A percentile compares a stretch with the other conserved stretches of the same genome.
Evolutionary conservation across 2,113 vertebrate genomes (phyloP).

Genomic region (Herpetotheres cachinnans): DNA sequence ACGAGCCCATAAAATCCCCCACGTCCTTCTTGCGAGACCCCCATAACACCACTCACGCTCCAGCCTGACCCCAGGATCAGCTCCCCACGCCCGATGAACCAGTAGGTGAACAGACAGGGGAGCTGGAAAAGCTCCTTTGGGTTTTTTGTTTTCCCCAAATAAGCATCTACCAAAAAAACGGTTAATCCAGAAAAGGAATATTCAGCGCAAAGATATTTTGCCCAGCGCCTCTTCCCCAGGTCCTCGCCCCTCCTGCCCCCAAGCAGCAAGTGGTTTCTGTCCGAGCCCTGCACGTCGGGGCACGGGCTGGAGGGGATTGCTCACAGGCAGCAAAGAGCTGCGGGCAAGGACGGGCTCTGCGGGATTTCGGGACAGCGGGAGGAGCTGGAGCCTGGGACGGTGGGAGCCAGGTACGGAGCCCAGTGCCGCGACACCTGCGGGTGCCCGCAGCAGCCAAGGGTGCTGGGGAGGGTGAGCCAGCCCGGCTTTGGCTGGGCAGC

Average conservation of each 20-base stretch:
- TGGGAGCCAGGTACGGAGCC: not conserved
- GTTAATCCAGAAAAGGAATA: not conserved
- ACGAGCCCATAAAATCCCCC: not conserved
- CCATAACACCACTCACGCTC: rapidly evolving
- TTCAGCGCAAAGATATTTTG: rapidly evolving
- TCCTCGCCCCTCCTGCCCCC: not conserved
- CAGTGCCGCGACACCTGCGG: rapidly evolving
- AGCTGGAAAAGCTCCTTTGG: not conserved
- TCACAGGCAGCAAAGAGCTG: too few relatives aligned
- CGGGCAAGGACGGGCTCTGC: not conserved
- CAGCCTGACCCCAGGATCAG: not conserved
- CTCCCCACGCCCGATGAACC: rapidly evolving
- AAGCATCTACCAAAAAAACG: not conserved
- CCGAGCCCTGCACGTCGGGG: rapidly evolving
- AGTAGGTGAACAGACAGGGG: not conserved
- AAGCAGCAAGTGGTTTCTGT: not conserved
- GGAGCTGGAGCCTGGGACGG: not conserved
- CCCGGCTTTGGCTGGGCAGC: not conserved
- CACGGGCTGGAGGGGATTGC: not conserved
- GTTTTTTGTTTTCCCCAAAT: not conserved
- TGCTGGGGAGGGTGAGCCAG: not conserved
- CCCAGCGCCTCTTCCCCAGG: not conserved
- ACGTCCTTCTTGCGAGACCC: not conserved
- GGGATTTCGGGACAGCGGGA: not conserved
- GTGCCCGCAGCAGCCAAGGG: rapidly evolving